phyloP scores from a whole-genome alignment of 2,797 vertebrate genomes.

The Sebastes hubbsi region DNA sequence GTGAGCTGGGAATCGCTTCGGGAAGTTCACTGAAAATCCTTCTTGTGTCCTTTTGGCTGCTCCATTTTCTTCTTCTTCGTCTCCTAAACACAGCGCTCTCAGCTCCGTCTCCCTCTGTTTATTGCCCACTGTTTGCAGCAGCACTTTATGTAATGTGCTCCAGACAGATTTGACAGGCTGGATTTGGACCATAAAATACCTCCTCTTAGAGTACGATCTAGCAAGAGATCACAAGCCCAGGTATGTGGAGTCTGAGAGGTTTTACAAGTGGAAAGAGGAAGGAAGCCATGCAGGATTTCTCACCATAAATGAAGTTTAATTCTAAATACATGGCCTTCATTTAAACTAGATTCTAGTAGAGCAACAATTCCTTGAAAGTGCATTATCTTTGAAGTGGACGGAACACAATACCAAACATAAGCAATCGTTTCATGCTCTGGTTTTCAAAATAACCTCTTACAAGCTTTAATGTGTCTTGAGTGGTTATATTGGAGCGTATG shows the following conservation, averaged over 20 bases:
- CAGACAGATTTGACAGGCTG: conserved; percentile 64
- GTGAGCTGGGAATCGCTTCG: conserved; percentile 33
- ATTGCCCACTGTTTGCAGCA: conserved; percentile 66
- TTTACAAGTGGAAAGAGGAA: not conserved
- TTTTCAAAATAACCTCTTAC: conserved; percentile 3
- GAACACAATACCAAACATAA: not conserved
- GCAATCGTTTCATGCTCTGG: not conserved
- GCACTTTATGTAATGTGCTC: conserved; percentile 64
- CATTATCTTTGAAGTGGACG: conserved; percentile 2
- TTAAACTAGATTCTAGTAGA: not conserved
- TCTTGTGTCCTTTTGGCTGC: conserved; percentile 58
- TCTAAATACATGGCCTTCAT: conserved; percentile 2
- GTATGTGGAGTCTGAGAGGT: conserved; percentile 25
- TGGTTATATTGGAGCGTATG: conserved; percentile 8
- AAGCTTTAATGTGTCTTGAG: conserved; percentile 20
- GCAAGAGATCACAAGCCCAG: conserved; percentile 39
- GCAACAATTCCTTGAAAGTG: not conserved
- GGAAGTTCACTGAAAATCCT: conserved; percentile 59
- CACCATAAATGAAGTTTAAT: not conserved
- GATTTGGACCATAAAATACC: conserved; percentile 60
- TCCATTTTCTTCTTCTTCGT: conserved; percentile 52
- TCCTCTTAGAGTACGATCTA: conserved; percentile 45
- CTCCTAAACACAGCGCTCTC: conserved; percentile 38
- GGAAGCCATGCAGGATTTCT: not conserved
- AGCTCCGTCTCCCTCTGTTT: conserved; percentile 53